These are phyloP conservation scores for Agrotis exclamationis DNA, from an alignment of 2,888 invertebrate species.

Conservation along the genomic window DNA sequence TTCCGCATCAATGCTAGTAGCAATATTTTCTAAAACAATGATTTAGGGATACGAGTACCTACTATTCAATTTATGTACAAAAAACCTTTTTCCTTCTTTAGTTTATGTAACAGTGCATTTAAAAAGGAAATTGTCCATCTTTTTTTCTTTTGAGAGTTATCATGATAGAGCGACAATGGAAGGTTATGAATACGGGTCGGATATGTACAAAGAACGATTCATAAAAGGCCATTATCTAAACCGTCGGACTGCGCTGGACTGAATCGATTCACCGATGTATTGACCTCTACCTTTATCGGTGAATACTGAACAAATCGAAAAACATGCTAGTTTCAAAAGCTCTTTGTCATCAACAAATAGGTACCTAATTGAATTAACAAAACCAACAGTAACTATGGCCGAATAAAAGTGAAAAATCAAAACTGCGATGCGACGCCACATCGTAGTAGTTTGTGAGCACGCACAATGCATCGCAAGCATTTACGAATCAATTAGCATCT, in stretches of 20 bases:
- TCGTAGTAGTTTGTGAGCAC: too few species aligned
- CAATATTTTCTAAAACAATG: conserved; percentile 22
- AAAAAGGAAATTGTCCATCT: background rate
- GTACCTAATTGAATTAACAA: background rate
- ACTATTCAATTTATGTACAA: background rate
- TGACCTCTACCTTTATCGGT: background rate
- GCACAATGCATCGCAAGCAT: too few species aligned
- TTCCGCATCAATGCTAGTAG: background rate
- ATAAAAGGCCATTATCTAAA: conserved; percentile 14
- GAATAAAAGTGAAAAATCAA: too few species aligned
- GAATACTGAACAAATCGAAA: background rate
- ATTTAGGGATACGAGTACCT: background rate
- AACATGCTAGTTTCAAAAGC: background rate
- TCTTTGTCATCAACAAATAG: background rate
- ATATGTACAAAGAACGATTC: conserved; percentile 1
- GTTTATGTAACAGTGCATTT: background rate
- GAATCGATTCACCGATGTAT: conserved; percentile 1
- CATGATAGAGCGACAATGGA: background rate
- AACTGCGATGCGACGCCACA: too few species aligned
- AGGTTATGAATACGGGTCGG: background rate
- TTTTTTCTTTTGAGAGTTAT: conserved; percentile 1
- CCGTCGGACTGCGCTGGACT: background rate
- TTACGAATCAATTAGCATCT: too few species aligned
- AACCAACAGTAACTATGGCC: background rate
- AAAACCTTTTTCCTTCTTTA: background rate